phyloP scores from a whole-genome alignment of 1,140 invertebrate genomes.

The Melipona quadrifasciata region DNA sequence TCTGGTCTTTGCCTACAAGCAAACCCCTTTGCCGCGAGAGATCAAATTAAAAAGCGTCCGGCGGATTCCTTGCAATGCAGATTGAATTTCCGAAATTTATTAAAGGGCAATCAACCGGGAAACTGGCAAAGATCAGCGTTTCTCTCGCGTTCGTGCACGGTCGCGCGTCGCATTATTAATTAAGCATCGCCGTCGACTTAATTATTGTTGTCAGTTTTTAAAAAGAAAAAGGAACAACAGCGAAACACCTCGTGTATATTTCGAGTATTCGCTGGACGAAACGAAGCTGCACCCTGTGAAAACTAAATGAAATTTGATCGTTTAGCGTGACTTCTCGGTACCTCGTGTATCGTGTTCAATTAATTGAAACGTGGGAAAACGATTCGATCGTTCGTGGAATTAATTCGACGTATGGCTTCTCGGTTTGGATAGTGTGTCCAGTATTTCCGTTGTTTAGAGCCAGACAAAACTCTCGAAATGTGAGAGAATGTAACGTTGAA shows the following conservation, averaged over 20 bases:
- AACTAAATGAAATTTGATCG: too few relatives aligned
- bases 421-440: not conserved
- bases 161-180: not conserved
- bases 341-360: too few relatives aligned
- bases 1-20: too few relatives aligned
- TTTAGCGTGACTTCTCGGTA: too few relatives aligned
- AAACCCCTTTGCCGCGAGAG: not conserved
- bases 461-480: too few relatives aligned
- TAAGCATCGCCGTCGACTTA: conserved; percentile 17
- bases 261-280: too few relatives aligned
- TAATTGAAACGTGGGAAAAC: not conserved
- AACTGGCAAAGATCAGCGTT: not conserved
- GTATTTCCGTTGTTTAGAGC: not conserved
- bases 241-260: too few relatives aligned
- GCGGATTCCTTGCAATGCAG: not conserved
- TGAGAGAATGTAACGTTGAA: too few relatives aligned
- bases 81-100: conserved; percentile 26
- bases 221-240: too few relatives aligned
- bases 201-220: not conserved
- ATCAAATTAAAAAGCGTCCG: conserved; percentile 40
- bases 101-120: conserved; percentile 8
- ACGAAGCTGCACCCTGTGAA: too few relatives aligned
- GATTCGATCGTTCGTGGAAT: not conserved
- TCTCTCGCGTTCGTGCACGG: not conserved
- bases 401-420: not conserved